Evolutionary conservation across 2,113 vertebrate genomes (phyloP), one percentile per base, ranked within the genome.

Genomic region (Pteruthius melanotis): DNA sequence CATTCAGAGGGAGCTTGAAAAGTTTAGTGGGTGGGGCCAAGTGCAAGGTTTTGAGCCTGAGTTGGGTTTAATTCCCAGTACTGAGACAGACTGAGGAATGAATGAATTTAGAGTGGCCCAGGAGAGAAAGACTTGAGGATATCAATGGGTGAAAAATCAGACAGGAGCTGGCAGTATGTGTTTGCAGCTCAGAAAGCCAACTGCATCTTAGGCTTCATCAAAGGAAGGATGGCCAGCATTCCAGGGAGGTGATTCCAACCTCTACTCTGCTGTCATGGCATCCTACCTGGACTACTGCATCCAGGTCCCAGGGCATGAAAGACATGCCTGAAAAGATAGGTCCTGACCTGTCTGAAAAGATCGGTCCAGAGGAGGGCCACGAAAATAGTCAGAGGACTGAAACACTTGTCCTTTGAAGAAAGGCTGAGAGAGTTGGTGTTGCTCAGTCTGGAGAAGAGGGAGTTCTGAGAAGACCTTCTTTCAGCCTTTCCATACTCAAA

Each of bases 311-410:
- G 13, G 4, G 21, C 8, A 18, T 7, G 33, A 57, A 27, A 35
- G 39, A 40, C 39, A 40, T 40, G 39, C 39, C 39, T 40, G 39
- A 40, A 40, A 40, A 40, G 13, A 13, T 40, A 40, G 39, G 39
- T 40, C 39, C 39, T 10, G 39, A 40, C 39, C 39, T 40, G 39
- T 40, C 39, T 40, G 39, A 40, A 40, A 40, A 40, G 39, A 40
- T 40, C 9, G 10, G 6, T 63, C 16, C 16, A 57, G 22, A 74
- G 2, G 11, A 74, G 1, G 5, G 3, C 0, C 31, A 23, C 4
- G 4, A 35, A 54, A 54, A 65, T 5, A 12, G 3, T 52, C 31
- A 66, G 37, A 63, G 7, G 13, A 14, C 7, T 63, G 33, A 24
- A 56, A 22, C 21, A 22, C 11, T 13, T 71, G 8, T 56, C 1